Percentiles rank a stretch among this genome's conserved stretches.
Evolutionary conservation across 2,113 vertebrate genomes (phyloP).

Genomic region (Microtus pennsylvanicus): DNA sequence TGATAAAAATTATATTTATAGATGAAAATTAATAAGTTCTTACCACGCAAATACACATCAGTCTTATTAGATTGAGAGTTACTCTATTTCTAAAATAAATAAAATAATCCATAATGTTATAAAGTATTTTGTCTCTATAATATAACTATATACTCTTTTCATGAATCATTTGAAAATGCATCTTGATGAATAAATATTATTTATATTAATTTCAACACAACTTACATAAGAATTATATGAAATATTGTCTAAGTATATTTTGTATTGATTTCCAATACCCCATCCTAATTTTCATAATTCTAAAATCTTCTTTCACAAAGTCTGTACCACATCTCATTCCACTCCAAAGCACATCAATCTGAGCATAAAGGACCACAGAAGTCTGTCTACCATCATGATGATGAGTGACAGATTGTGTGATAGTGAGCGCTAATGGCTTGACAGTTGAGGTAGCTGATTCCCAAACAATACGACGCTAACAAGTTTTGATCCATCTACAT

Average conservation of each 20-base stretch:
- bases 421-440: not conserved
- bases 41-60: not conserved
- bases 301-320: not conserved
- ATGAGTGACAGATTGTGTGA: not conserved
- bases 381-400: not conserved
- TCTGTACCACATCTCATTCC: not conserved
- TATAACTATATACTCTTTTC: not conserved
- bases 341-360: not conserved
- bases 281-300: not conserved
- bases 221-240: not conserved
- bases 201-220: not conserved
- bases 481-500: not conserved
- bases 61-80: not conserved
- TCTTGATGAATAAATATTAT: not conserved
- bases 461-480: not conserved
- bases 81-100: not conserved
- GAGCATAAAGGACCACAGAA: not conserved
- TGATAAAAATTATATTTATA: not conserved
- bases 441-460: not conserved
- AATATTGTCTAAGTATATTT: not conserved
- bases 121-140: not conserved
- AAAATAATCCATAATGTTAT: not conserved
- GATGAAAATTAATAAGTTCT: not conserved
- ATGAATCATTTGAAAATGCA: not conserved
- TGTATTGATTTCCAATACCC: not conserved